phyloP scores from a whole-genome alignment of 92 coral and sea anemone genomes.

The Anthopleura xanthogrammica region DNA sequence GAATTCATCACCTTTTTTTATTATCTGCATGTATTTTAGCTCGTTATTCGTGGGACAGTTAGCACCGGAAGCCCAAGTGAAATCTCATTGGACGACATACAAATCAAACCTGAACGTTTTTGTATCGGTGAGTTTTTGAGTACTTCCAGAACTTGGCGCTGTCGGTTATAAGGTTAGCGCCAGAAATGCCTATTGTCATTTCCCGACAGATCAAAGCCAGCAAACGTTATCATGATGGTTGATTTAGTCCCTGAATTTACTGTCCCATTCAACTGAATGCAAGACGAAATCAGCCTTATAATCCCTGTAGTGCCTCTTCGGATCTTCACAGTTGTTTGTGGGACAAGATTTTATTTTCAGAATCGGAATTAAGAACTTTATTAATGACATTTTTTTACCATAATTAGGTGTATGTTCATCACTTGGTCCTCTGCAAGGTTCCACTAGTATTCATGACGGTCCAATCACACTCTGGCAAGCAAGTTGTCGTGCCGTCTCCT shows the following conservation, averaged over 20 bases:
- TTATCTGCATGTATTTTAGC: slow-evolving; percentile 9
- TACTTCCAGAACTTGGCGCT: neutral
- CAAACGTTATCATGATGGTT: no score
- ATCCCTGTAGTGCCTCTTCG: no score
- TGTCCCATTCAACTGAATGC: no score
- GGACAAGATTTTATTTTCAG: no score
- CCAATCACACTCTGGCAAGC: slow-evolving; percentile 36
- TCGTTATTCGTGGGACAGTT: slow-evolving; percentile 17
- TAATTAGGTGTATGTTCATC: slow-evolving; percentile 20
- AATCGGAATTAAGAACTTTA: no score
- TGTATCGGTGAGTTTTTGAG: slow-evolving; percentile 23
- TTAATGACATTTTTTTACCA: neutral
- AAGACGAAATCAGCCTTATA: no score
- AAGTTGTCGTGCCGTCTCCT: slow-evolving; percentile 16
- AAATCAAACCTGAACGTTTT: slow-evolving; percentile 25
- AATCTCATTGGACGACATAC: slow-evolving; percentile 31
- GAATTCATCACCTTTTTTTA: no score
- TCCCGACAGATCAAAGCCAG: no score
- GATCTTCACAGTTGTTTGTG: no score
- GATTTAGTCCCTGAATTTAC: no score
- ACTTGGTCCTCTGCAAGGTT: slow-evolving; percentile 38
- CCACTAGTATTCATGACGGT: slow-evolving; percentile 30
- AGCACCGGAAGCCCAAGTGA: neutral
- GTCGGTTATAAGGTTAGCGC: no score
- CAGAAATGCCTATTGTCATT: no score